These are phyloP conservation scores for Limnephilus lunatus DNA, from an alignment of 2,888 invertebrate genomes.

Conservation along the genomic window DNA sequence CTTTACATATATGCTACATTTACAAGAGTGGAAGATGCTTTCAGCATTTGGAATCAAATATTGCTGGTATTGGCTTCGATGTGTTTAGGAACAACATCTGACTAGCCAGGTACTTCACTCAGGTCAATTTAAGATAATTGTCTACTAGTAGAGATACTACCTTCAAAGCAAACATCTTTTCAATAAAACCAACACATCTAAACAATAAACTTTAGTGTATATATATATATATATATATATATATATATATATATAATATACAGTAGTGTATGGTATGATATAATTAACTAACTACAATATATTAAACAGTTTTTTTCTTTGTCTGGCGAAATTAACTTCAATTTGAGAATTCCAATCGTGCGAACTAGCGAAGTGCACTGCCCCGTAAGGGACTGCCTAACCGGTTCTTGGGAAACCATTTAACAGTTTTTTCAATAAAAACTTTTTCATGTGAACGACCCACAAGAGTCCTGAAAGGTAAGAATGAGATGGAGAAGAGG, in stretches of 20 bases:
- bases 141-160: background rate
- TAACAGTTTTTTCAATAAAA: background rate
- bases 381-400: background rate
- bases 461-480: no score
- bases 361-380: background rate
- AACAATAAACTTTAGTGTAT: background rate
- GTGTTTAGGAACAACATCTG: no score
- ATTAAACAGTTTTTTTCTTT: background rate
- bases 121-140: background rate
- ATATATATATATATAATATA: no score
- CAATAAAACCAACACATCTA: background rate
- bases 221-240: no score
- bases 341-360: background rate
- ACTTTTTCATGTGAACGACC: no score
- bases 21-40: no score
- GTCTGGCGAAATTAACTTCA: background rate
- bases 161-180: background rate
- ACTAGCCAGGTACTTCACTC: no score
- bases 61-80: no score
- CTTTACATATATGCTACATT: no score
- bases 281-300: background rate
- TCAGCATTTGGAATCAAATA: no score
- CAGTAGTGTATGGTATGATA: background rate
- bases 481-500: background rate
- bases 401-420: background rate